Percentiles rank a stretch among this genome's conserved stretches.
phyloP scores from a whole-genome alignment of 2,888 invertebrate species.

The Peribatodes rhomboidaria region DNA sequence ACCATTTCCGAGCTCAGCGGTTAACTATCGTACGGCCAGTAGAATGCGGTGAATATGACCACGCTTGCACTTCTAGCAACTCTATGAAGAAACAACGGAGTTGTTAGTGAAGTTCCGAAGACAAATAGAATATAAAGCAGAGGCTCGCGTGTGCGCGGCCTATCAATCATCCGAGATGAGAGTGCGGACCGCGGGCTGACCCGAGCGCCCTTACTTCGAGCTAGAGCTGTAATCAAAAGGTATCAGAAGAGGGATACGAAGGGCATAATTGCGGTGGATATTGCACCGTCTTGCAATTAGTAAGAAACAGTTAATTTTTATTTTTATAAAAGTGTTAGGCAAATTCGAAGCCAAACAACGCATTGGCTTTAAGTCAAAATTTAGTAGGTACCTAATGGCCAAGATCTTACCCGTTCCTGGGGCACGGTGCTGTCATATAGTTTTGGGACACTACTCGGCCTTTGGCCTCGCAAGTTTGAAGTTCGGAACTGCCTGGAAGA shows the following conservation, averaged over 20 bases:
- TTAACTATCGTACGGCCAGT: too few relatives aligned
- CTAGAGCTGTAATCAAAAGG: constrained; percentile 3
- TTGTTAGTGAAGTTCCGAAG: constrained; percentile 63
- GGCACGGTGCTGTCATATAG: too few relatives aligned
- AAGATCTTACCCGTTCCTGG: too few relatives aligned
- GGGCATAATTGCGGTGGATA: background rate
- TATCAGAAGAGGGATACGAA: background rate
- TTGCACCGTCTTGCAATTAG: background rate
- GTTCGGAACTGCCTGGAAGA: too few relatives aligned
- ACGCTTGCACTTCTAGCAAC: constrained; percentile 28
- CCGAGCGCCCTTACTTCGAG: background rate
- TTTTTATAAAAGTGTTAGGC: too few relatives aligned
- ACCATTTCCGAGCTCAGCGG: too few relatives aligned
- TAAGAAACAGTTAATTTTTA: too few relatives aligned
- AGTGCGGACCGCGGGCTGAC: constrained; percentile 51
- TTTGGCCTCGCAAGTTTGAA: too few relatives aligned
- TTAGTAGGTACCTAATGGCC: too few relatives aligned
- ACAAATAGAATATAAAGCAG: constrained; percentile 72
- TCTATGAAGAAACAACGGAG: constrained; percentile 32
- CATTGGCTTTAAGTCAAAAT: too few relatives aligned
- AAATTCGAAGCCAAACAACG: too few relatives aligned
- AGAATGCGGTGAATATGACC: background rate
- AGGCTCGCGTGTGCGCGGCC: constrained; percentile 65
- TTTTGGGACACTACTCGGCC: too few relatives aligned
- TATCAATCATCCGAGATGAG: constrained; percentile 64